A percentile compares a stretch with the other conserved stretches of the same genome.
These are phyloP conservation scores for Crotalus helleri DNA, from an alignment of 2,113 vertebrate genomes.

Conservation along the genomic window DNA sequence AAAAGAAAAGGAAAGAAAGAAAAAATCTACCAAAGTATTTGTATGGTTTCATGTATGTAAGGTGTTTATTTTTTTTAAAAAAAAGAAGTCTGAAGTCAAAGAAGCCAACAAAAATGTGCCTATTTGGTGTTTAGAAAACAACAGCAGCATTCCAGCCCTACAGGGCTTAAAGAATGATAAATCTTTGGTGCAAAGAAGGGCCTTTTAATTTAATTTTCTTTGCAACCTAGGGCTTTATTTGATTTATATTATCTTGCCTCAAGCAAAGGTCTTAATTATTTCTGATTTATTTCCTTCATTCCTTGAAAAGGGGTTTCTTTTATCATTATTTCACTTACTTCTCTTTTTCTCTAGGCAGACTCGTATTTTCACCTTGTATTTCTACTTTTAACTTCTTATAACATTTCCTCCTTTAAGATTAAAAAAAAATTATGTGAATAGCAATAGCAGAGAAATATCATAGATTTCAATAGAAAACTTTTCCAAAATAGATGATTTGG, in stretches of 20 bases:
- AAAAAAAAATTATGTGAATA: slow-evolving; percentile 16
- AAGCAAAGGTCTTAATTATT: slow-evolving; percentile 65
- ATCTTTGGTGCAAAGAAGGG: slow-evolving; percentile 51
- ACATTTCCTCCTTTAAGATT: slow-evolving; percentile 7
- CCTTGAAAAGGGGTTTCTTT: slow-evolving; percentile 51
- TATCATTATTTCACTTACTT: slow-evolving; percentile 49
- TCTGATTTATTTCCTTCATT: slow-evolving; percentile 68
- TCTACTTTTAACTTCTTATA: slow-evolving; percentile 16
- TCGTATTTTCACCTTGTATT: slow-evolving; percentile 36
- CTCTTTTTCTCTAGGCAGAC: slow-evolving; percentile 39
- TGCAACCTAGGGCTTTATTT: slow-evolving; percentile 54
- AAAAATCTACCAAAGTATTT: not conserved
- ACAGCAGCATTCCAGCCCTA: slow-evolving; percentile 23
- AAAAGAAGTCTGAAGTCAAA: not conserved
- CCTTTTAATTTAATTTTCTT: slow-evolving; percentile 65
- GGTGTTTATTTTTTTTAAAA: not conserved
- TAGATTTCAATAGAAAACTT: slow-evolving; percentile 4
- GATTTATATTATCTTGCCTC: slow-evolving; percentile 62
- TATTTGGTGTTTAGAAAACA: slow-evolving; percentile 22
- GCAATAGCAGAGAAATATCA: not conserved
- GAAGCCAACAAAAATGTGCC: slow-evolving; percentile 29
- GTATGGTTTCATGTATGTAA: not conserved
- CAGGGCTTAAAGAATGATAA: slow-evolving; percentile 56
- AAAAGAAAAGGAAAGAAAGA: not conserved
- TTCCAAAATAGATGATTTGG: not conserved